Evolutionary conservation across 2,797 vertebrate genomes (phyloP), one percentile per base, ranked within the genome.

Genomic region (Perodicticus potto): DNA sequence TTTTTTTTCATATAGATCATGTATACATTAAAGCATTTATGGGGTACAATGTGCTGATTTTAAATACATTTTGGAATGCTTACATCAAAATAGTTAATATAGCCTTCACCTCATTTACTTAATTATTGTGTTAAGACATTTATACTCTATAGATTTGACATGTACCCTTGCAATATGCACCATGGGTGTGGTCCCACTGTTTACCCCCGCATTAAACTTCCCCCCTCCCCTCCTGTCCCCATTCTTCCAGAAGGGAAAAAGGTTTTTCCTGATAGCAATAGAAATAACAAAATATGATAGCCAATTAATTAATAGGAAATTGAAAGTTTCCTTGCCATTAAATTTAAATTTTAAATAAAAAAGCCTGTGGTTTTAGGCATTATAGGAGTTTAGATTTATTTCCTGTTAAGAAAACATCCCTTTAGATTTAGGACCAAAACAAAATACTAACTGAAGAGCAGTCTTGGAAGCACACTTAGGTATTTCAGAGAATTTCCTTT

Each of bases 381-480:
- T 96, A 4, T 22, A 94, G 88, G 34, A 90, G 73, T 84, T 94
- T 90, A 63, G 4, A 22, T 40, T 16, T 91, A 53, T 96, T 96
- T 87, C 82, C 72, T 89, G 89, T 87, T 88, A 86, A 97, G 82
- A 45, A 96, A 87, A 0, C 0, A 87, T 43, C 59, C 12, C 55
- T 76, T 94, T 97, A 93, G 69, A 94, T 94, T 92, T 32, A 88
- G 89, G 11, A 94, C 7, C 34, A 67, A 57, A 89, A 67, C 91
- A 95, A 93, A 97, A 92, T 95, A 97, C 76, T 97, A 97, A 89
- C 80, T 95, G 93, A 97, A 97, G 87, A 76, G 72, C 96, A 97
- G 40, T 93, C 93, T 97, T 93, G 49, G 2, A 61, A 61, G 93
- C 86, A 86, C 32, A 91, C 67, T 89, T 74, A 83, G 89, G 55